Evolutionary conservation across 2,888 invertebrate genomes (phyloP).

Genomic region (Drosophila nigritarsus): DNA sequence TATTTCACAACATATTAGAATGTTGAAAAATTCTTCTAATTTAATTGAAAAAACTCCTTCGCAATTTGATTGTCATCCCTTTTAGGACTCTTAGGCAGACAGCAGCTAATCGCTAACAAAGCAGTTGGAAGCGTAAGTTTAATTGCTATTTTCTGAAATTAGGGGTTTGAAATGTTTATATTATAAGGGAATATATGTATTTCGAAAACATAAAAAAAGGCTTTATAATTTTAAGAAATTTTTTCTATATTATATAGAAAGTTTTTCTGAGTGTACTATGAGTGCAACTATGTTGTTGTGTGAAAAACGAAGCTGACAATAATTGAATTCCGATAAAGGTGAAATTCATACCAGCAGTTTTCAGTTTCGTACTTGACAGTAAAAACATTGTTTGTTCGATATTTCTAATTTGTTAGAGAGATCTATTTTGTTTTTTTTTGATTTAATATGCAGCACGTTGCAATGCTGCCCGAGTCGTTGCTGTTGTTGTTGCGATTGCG

Average conservation of each 20-base stretch:
- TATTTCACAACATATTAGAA: neutral
- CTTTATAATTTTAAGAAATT: neutral
- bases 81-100: no score
- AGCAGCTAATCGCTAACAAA: neutral
- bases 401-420: constrained; percentile 28
- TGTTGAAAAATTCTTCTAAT: neutral
- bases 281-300: neutral
- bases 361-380: neutral
- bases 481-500: constrained; percentile 22
- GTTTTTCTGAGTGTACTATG: neutral
- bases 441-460: constrained; percentile 10
- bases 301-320: neutral
- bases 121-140: no score
- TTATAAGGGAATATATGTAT: neutral
- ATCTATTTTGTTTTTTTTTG: neutral
- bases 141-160: no score
- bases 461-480: constrained; percentile 17
- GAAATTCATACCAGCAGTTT: neutral
- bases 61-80: fast-evolving
- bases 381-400: constrained; percentile 2
- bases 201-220: neutral
- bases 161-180: no score
- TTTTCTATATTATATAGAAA: neutral
- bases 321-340: neutral
- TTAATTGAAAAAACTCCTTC: neutral